Conservation (phyloP, 2,888 invertebrate genomes). For the Drosophila nr. medialis region DNA sequence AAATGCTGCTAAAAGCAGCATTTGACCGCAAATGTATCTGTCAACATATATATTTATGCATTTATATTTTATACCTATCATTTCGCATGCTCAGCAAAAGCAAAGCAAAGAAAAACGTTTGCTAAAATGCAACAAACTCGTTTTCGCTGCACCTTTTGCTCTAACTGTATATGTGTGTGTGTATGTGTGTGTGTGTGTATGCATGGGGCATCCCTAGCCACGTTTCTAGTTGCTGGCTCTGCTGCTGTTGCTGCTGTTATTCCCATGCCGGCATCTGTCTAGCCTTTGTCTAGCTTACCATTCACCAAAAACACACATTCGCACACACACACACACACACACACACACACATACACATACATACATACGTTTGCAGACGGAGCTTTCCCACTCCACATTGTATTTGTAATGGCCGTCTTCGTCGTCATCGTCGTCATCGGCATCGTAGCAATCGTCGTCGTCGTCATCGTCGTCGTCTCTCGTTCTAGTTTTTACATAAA, state of each 20-base stretch:
- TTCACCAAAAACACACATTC: conserved; percentile 10
- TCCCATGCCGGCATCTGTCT: conserved; percentile 51
- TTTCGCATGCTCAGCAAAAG: not conserved
- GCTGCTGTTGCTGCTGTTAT: conserved; percentile 20
- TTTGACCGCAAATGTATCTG: not conserved
- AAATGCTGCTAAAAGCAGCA: not conserved
- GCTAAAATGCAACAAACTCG: conserved; percentile 11
- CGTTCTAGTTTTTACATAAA: conserved; percentile 75
- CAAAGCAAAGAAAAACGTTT: conserved; percentile 1
- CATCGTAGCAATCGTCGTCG: conserved; percentile 23
- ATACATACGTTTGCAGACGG: conserved; percentile 13
- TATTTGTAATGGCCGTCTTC: conserved; percentile 57
- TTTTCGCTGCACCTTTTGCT: conserved; percentile 17
- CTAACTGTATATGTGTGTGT: conserved; percentile 3
- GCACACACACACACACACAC: conserved; percentile 13
- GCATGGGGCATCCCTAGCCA: conserved; percentile 4
- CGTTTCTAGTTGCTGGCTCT: conserved; percentile 7
- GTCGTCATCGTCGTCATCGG: conserved; percentile 23
- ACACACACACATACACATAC: not conserved
- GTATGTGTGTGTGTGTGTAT: not conserved
- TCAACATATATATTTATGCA: not conserved
- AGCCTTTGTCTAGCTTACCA: conserved; percentile 70
- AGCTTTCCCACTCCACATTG: conserved; percentile 47
- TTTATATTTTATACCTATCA: not conserved
- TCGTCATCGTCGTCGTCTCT: conserved; percentile 46